Conservation (phyloP, 2,888 invertebrate genomes). For the Drosophila paramelanica region DNA sequence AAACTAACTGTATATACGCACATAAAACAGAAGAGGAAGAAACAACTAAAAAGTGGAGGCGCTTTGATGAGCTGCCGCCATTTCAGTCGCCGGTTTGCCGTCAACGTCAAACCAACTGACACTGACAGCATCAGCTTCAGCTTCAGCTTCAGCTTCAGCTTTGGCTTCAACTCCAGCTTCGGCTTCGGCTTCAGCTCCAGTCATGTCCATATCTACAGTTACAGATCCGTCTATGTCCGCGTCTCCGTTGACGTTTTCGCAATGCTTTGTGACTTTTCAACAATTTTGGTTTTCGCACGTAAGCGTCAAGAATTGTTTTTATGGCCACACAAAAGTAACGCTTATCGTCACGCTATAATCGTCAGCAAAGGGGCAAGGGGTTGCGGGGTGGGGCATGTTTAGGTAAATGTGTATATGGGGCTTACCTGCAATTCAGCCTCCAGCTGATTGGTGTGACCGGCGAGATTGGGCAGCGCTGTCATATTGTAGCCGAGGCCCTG, state of each 20-base stretch:
- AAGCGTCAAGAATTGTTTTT: conserved; percentile 78
- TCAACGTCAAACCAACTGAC: conserved; percentile 54
- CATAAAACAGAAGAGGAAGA: conserved; percentile 2
- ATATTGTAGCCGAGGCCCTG: conserved; percentile 93
- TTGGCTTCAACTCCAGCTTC: conserved; percentile 5
- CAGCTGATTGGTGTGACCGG: conserved; percentile 92
- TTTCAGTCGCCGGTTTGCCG: conserved; percentile 13
- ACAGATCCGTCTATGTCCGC: conserved; percentile 44
- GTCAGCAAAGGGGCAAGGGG: background rate
- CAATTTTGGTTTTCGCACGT: conserved; percentile 70
- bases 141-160: conserved; percentile 17
- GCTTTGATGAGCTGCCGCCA: conserved; percentile 64
- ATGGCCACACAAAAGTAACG: conserved; percentile 64
- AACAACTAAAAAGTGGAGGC: conserved; percentile 40
- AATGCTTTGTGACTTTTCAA: conserved; percentile 56
- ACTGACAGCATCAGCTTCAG: conserved; percentile 16
- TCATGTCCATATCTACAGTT: conserved; percentile 53
- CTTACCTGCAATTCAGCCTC: conserved; percentile 92
- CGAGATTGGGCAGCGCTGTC: conserved; percentile 93
- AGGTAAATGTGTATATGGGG: background rate
- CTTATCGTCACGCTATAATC: conserved; percentile 67
- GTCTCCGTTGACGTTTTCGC: conserved; percentile 32
- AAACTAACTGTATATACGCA: conserved; percentile 6
- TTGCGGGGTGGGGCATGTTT: background rate
- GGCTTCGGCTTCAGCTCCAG: conserved; percentile 12